Conservation (phyloP, 2,797 vertebrate species). For the Tapera naevia region DNA sequence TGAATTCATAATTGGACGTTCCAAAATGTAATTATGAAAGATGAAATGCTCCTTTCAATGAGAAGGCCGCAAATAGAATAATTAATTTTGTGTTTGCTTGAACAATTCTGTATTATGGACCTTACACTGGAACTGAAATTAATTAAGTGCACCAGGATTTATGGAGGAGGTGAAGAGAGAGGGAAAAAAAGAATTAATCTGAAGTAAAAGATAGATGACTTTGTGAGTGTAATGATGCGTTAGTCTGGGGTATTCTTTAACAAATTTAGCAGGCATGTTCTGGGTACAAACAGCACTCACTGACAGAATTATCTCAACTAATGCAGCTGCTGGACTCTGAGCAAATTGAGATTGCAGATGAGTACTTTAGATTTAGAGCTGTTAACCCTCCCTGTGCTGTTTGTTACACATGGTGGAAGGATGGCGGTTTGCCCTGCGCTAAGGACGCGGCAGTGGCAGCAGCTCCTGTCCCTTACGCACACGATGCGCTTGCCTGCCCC, state of each 20-base stretch:
- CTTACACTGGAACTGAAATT: constrained; percentile 96
- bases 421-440: background rate
- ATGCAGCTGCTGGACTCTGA: constrained; percentile 77
- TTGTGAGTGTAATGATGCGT: constrained; percentile 96
- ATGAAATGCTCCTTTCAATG: constrained; percentile 99
- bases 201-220: constrained; percentile 97
- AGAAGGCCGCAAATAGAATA: constrained; percentile 99
- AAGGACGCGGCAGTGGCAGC: fast-evolving
- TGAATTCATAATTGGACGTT: constrained; percentile 94
- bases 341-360: constrained; percentile 68
- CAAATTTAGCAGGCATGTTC: constrained; percentile 89
- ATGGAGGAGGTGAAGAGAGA: constrained; percentile 92
- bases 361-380: constrained; percentile 55
- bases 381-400: constrained; percentile 21
- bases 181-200: constrained; percentile 94
- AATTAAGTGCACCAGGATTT: constrained; percentile 99
- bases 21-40: constrained; percentile 99
- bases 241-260: constrained; percentile 90
- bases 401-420: background rate
- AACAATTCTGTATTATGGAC: constrained; percentile 99
- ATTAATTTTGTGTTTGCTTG: constrained; percentile 99
- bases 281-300: constrained; percentile 75
- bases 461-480: background rate
- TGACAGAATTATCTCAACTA: constrained; percentile 84
- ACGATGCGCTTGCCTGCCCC: fast-evolving